phyloP scores from a whole-genome alignment of 1,140 invertebrate species.

The Xylocopa sonorina region DNA sequence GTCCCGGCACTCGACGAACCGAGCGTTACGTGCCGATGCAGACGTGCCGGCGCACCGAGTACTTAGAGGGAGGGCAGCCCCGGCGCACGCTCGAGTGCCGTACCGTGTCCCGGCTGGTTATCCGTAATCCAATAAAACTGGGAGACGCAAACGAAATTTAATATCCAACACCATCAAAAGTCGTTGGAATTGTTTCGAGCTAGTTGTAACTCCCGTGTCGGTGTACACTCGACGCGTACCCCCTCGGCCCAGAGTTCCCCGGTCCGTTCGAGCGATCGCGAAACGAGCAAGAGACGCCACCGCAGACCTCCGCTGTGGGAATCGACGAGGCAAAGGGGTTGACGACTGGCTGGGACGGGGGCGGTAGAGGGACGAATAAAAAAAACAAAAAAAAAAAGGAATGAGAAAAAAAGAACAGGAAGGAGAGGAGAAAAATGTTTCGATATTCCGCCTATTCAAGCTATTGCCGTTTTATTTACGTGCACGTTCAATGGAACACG shows the following conservation, averaged over 20 bases:
- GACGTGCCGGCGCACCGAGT: constrained; percentile 67
- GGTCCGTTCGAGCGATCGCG: constrained; percentile 23
- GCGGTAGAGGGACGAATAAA: no score
- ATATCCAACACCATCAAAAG: constrained; percentile 81
- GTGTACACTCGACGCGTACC: constrained; percentile 42
- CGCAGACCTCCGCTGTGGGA: no score
- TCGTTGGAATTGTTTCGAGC: constrained; percentile 78
- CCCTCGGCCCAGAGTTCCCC: constrained; percentile 28
- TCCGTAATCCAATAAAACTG: constrained; percentile 81
- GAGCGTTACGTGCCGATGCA: constrained; percentile 68
- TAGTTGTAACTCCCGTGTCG: constrained; percentile 63
- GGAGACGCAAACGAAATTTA: constrained; percentile 79
- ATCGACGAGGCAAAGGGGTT: no score
- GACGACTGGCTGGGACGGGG: no score
- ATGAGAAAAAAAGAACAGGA: no score
- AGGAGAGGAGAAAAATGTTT: background rate
- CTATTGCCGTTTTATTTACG: constrained; percentile 1
- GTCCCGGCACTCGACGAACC: constrained; percentile 55
- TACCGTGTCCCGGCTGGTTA: constrained; percentile 73
- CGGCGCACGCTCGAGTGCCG: constrained; percentile 68
- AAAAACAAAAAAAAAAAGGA: no score
- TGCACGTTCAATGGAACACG: background rate
- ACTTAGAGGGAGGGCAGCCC: constrained; percentile 76
- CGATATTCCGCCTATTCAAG: constrained; percentile 4
- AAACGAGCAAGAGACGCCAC: background rate